These are phyloP conservation scores for Lithosia quadra DNA, from an alignment of 2,888 invertebrate genomes.

Conservation along the genomic window DNA sequence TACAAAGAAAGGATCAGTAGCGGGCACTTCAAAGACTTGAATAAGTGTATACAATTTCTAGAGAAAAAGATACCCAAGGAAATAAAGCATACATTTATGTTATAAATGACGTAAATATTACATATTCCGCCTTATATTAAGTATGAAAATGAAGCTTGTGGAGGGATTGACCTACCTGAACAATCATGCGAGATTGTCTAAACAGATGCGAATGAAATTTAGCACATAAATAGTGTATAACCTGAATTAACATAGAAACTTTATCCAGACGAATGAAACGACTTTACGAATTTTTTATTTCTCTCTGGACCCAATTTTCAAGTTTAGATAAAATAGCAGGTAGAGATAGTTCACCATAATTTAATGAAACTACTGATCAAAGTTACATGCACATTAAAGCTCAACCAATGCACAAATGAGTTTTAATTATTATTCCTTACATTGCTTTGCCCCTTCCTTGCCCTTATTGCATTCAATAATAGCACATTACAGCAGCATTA, in stretches of 20 bases:
- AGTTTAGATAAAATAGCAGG: background rate
- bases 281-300: background rate
- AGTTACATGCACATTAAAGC: background rate
- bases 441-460: background rate
- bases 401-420: background rate
- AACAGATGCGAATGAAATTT: background rate
- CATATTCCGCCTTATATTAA: no score
- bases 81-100: background rate
- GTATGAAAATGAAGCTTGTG: background rate
- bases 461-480: background rate
- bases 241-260: background rate
- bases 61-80: background rate
- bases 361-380: no score
- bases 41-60: background rate
- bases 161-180: background rate
- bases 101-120: background rate
- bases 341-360: no score
- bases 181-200: background rate
- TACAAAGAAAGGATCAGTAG: background rate
- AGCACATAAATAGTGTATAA: background rate
- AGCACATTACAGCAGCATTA: background rate
- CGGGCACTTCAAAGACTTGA: background rate
- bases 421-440: background rate
- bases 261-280: background rate
- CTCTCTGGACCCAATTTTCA: background rate